Evolutionary conservation across 64 coral and sea anemone genomes (phyloP).

Genomic region (Montipora capricornis): DNA sequence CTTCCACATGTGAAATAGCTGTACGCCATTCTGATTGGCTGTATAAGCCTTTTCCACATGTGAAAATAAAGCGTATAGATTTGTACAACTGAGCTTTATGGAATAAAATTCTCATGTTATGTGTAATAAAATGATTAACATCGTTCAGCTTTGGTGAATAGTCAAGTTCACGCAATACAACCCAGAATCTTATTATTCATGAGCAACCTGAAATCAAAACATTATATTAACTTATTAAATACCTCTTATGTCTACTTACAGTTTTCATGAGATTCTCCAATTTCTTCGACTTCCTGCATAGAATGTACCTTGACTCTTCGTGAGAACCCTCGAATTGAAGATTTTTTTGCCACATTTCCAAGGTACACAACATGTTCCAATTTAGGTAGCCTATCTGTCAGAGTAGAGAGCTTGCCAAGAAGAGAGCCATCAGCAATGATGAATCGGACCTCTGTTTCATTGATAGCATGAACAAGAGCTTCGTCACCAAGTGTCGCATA

Average conservation of each 20-base stretch:
- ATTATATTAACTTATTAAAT: too few relatives aligned
- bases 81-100: too few relatives aligned
- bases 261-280: slow-evolving; percentile 85
- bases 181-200: too few relatives aligned
- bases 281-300: slow-evolving; percentile 88
- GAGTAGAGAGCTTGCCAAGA: slow-evolving; percentile 67
- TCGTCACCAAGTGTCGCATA: slow-evolving; percentile 98
- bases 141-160: too few relatives aligned
- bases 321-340: slow-evolving; percentile 70
- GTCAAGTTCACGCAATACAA: too few relatives aligned
- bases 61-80: too few relatives aligned
- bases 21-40: too few relatives aligned
- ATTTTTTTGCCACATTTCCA: slow-evolving; percentile 79
- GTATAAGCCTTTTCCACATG: too few relatives aligned
- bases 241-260: slow-evolving; percentile 51
- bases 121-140: too few relatives aligned
- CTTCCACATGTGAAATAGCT: too few relatives aligned
- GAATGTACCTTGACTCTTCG: slow-evolving; percentile 80
- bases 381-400: slow-evolving; percentile 75
- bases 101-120: too few relatives aligned
- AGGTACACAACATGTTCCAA: slow-evolving; percentile 87
- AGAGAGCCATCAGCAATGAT: slow-evolving; percentile 90
- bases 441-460: slow-evolving; percentile 92
- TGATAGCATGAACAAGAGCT: slow-evolving; percentile 88
- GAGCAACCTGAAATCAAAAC: too few relatives aligned